phyloP scores from a whole-genome alignment of 1,140 invertebrate species.

The Caenorhabditis inopinata region DNA sequence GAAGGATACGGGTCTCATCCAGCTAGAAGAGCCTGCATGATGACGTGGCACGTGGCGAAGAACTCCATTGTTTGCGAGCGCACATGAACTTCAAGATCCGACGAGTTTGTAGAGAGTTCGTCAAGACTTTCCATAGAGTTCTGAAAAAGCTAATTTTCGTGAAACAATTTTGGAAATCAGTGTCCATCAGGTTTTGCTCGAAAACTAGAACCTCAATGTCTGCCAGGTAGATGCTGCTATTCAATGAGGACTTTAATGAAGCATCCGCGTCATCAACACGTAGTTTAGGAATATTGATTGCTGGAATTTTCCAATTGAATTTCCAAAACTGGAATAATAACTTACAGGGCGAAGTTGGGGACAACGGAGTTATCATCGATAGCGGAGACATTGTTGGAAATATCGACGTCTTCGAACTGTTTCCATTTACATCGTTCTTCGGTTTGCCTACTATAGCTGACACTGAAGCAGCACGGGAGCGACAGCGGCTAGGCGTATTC shows the following conservation, averaged over 20 bases:
- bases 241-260: not conserved
- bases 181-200: not conserved
- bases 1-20: not conserved
- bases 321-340: no score
- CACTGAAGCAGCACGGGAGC: not conserved
- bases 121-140: not conserved
- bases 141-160: no score
- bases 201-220: not conserved
- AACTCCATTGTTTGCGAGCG: constrained; percentile 12
- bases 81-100: not conserved
- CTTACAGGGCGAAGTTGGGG: not conserved
- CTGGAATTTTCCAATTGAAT: not conserved
- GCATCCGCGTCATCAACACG: not conserved
- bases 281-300: not conserved
- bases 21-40: not conserved
- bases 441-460: not conserved
- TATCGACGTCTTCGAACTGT: not conserved
- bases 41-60: constrained; percentile 1
- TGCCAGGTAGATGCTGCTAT: not conserved
- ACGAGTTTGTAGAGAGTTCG: not conserved
- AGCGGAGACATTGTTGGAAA: no score
- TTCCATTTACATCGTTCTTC: not conserved
- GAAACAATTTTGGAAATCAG: no score
- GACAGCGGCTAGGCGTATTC: not conserved
- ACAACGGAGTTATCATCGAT: not conserved